Conservation (phyloP, 2,888 invertebrate species). For the Athalia cordata region DNA sequence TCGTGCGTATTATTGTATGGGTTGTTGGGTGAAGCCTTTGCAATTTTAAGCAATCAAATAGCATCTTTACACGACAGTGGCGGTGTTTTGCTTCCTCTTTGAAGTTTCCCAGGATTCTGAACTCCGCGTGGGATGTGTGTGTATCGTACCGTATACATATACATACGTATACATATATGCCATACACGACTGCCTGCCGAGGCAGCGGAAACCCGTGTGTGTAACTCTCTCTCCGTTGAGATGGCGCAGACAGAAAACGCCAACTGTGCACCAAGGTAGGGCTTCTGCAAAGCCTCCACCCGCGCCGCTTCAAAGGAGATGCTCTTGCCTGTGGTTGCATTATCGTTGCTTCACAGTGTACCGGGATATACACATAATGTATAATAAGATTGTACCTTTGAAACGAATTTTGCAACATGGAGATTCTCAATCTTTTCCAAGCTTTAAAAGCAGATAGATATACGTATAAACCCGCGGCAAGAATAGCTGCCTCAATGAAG, state of each 20-base stretch:
- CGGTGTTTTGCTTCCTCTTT: slow-evolving; percentile 62
- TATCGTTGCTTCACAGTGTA: slow-evolving; percentile 25
- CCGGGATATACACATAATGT: slow-evolving; percentile 34
- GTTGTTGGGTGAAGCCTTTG: slow-evolving; percentile 48
- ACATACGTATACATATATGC: no score
- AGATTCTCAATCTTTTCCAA: slow-evolving; percentile 2
- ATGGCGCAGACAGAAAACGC: slow-evolving; percentile 37
- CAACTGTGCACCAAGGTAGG: slow-evolving; percentile 37
- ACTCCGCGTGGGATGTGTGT: slow-evolving; percentile 2
- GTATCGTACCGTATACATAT: background rate
- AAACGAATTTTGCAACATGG: slow-evolving; percentile 30
- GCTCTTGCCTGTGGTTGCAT: slow-evolving; percentile 41
- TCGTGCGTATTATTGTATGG: slow-evolving; percentile 57
- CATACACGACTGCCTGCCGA: background rate
- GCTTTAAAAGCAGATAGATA: slow-evolving; percentile 9
- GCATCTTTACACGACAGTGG: slow-evolving; percentile 59
- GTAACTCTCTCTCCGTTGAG: slow-evolving; percentile 27
- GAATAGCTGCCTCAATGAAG: no score
- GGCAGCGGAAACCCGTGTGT: slow-evolving; percentile 20
- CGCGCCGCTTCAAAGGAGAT: slow-evolving; percentile 37
- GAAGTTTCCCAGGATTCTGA: slow-evolving; percentile 55
- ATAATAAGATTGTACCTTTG: slow-evolving; percentile 32
- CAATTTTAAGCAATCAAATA: slow-evolving; percentile 65
- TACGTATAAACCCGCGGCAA: background rate
- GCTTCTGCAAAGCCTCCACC: slow-evolving; percentile 19